Conservation (phyloP, 2,113 vertebrate genomes). For the Oreochromis niloticus region DNA sequence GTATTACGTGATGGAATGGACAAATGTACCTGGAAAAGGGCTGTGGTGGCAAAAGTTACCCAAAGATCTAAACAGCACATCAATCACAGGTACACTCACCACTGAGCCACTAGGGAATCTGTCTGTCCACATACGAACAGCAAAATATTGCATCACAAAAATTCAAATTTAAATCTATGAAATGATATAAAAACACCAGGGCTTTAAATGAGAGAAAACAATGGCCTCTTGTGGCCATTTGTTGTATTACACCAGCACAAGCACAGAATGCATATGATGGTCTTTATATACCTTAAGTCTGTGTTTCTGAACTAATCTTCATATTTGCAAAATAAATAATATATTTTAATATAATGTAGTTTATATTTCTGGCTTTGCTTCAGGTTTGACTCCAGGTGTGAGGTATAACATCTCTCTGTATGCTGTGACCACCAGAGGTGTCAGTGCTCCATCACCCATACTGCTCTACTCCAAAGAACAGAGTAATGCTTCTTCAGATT, state of each 20-base stretch:
- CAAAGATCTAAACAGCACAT: slow-evolving; percentile 13
- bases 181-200: not conserved
- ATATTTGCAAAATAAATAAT: not conserved
- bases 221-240: slow-evolving; percentile 19
- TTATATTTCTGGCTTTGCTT: not conserved
- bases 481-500: slow-evolving; percentile 44
- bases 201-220: not conserved
- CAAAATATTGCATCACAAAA: not conserved
- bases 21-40: not conserved
- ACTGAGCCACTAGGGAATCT: not conserved
- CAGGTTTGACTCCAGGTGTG: slow-evolving; percentile 60
- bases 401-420: slow-evolving; percentile 68
- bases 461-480: slow-evolving; percentile 58
- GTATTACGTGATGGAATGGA: slow-evolving; percentile 63
- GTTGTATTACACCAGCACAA: not conserved
- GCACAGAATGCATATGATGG: not conserved
- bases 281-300: not conserved
- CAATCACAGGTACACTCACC: slow-evolving; percentile 51
- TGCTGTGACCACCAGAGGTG: slow-evolving; percentile 56
- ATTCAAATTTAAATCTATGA: not conserved
- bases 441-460: slow-evolving; percentile 51
- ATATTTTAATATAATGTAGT: not conserved
- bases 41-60: slow-evolving; percentile 57
- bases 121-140: not conserved
- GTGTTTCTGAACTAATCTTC: not conserved